These are phyloP conservation scores for Seira musarum DNA, from an alignment of 2,888 invertebrate genomes.

Conservation along the genomic window DNA sequence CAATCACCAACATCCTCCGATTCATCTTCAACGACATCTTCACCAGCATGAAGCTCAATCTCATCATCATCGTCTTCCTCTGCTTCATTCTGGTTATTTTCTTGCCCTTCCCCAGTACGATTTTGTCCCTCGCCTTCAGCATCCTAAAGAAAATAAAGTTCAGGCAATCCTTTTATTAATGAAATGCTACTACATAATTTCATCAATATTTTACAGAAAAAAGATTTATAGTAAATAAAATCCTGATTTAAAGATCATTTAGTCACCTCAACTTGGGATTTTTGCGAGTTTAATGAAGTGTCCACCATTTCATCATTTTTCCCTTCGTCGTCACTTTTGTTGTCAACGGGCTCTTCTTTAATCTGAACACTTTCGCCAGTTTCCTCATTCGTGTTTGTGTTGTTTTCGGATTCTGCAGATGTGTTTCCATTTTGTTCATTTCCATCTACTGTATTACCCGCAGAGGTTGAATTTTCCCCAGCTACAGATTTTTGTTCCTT, in stretches of 20 bases:
- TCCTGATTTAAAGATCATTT: neutral
- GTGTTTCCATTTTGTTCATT: neutral
- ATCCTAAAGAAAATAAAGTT: too few species aligned
- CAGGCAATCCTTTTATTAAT: too few species aligned
- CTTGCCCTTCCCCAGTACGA: constrained; percentile 30
- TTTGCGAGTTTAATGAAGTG: neutral
- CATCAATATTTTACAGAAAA: too few species aligned
- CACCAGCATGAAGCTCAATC: constrained; percentile 69
- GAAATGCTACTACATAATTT: too few species aligned
- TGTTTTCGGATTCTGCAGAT: neutral
- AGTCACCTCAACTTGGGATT: constrained; percentile 14
- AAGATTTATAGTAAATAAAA: neutral
- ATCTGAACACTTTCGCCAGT: constrained; percentile 25
- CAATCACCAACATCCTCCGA: constrained; percentile 57
- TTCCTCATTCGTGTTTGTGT: constrained; percentile 8
- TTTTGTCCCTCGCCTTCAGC: neutral
- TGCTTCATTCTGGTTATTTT: constrained; percentile 48
- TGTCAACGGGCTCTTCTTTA: constrained; percentile 37
- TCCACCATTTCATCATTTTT: constrained; percentile 8
- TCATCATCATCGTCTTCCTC: constrained; percentile 69
- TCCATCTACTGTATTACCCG: neutral
- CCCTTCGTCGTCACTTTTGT: neutral
- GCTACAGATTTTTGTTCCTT: constrained; percentile 44
- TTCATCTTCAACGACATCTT: constrained; percentile 64
- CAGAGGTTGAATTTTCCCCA: constrained; percentile 18